A percentile compares a stretch with the other conserved stretches of the same genome.
Conservation (phyloP, 2,113 vertebrate genomes). For the Actinemys pallida region DNA sequence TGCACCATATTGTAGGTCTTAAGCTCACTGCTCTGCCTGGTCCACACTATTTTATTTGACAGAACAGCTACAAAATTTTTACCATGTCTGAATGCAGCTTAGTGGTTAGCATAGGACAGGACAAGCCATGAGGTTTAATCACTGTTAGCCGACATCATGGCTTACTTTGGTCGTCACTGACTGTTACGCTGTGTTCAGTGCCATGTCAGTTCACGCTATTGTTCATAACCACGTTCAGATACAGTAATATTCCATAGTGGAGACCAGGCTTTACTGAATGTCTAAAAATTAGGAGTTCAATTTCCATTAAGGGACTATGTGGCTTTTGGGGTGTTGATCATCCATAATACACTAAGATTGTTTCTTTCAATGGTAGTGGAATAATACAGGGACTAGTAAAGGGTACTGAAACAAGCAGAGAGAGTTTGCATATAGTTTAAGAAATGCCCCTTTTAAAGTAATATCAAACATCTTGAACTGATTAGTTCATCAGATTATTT, state of each 20-base stretch:
- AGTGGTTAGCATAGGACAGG: background rate
- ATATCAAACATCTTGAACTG: constrained; percentile 68
- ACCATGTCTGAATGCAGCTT: background rate
- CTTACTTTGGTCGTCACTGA: constrained; percentile 11
- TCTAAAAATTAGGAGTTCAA: constrained; percentile 29
- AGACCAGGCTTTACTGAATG: constrained; percentile 7
- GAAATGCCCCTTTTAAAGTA: constrained; percentile 50
- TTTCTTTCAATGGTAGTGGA: constrained; percentile 2
- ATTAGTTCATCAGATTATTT: constrained; percentile 67
- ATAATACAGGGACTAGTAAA: background rate
- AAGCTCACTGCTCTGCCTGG: background rate
- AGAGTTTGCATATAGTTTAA: constrained; percentile 64
- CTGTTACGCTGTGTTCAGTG: constrained; percentile 12
- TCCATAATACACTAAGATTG: background rate
- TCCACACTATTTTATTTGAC: background rate
- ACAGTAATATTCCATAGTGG: background rate
- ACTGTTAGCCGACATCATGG: background rate
- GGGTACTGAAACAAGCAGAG: constrained; percentile 47
- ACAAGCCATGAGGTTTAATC: background rate
- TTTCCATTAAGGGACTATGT: constrained; percentile 1
- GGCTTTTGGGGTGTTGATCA: constrained; percentile 28
- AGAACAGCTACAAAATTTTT: background rate
- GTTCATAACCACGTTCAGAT: background rate
- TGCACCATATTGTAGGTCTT: background rate
- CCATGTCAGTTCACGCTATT: background rate